Conservation (phyloP, 2,797 vertebrate genomes). For the Muscicapa striata region DNA sequence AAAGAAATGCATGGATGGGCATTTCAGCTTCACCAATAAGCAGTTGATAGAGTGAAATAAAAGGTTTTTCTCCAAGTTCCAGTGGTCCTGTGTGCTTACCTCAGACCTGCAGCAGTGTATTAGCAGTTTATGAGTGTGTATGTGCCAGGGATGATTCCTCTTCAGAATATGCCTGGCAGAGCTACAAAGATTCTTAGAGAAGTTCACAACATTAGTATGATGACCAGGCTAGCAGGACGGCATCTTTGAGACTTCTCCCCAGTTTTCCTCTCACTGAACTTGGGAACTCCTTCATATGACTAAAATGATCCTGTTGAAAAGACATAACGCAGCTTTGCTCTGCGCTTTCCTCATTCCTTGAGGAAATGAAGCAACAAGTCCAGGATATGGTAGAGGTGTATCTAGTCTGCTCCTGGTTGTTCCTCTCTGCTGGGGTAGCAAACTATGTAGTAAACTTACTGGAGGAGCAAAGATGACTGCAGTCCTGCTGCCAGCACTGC, state of each 20-base stretch:
- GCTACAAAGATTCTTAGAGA: neutral
- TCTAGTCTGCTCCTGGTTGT: neutral
- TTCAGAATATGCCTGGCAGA: neutral
- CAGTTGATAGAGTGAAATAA: neutral
- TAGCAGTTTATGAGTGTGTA: neutral
- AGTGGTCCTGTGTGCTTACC: accelerated
- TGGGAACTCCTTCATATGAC: neutral
- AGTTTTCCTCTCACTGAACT: neutral
- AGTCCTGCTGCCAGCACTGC: neutral
- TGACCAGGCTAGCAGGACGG: neutral
- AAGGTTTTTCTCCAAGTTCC: neutral
- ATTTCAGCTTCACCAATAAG: neutral
- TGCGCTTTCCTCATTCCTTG: neutral
- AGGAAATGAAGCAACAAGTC: neutral
- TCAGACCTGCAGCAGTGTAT: neutral
- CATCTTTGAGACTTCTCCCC: neutral
- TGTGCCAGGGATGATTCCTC: neutral
- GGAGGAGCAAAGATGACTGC: neutral
- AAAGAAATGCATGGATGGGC: neutral
- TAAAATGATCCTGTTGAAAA: neutral
- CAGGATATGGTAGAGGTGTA: neutral
- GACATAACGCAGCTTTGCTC: neutral
- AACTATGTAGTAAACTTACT: neutral
- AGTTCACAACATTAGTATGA: neutral
- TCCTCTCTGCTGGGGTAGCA: neutral